These are phyloP conservation scores for Megalurothrips usitatus DNA, from an alignment of 2,888 invertebrate genomes.

Conservation along the genomic window DNA sequence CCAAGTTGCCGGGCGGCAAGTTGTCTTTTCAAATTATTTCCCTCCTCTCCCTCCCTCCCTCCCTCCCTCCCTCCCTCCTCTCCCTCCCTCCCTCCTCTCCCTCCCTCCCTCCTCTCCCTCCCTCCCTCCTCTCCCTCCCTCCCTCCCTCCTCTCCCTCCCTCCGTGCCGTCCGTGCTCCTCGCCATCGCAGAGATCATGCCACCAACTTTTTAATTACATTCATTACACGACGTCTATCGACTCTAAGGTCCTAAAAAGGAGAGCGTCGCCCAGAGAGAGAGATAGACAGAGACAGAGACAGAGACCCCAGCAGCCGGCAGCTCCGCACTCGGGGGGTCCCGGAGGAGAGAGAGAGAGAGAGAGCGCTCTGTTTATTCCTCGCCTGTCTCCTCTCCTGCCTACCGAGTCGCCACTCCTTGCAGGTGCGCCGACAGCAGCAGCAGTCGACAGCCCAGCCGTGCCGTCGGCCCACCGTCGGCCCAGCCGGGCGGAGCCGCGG, in stretches of 20 bases:
- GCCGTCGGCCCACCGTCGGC: no score
- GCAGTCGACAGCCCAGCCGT: no score
- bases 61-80: no score
- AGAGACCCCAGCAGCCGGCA: background rate
- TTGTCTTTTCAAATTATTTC: background rate
- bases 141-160: background rate
- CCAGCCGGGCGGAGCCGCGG: background rate
- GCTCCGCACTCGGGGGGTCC: no score
- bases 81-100: no score
- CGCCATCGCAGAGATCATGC: constrained; percentile 11
- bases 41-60: background rate
- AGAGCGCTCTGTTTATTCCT: constrained; percentile 24
- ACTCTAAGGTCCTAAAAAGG: background rate
- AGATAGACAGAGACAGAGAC: background rate
- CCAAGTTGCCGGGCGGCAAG: background rate
- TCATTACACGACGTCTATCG: constrained; percentile 6
- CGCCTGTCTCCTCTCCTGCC: constrained; percentile 29
- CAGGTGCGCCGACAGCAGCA: no score
- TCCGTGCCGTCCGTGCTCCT: background rate
- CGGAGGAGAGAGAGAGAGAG: background rate
- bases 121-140: background rate
- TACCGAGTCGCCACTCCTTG: background rate
- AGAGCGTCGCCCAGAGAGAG: background rate
- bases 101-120: background rate
- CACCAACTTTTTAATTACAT: constrained; percentile 20